Evolutionary conservation across 1,140 invertebrate species (phyloP).

Genomic region (Aphelenchoides fujianensis): DNA sequence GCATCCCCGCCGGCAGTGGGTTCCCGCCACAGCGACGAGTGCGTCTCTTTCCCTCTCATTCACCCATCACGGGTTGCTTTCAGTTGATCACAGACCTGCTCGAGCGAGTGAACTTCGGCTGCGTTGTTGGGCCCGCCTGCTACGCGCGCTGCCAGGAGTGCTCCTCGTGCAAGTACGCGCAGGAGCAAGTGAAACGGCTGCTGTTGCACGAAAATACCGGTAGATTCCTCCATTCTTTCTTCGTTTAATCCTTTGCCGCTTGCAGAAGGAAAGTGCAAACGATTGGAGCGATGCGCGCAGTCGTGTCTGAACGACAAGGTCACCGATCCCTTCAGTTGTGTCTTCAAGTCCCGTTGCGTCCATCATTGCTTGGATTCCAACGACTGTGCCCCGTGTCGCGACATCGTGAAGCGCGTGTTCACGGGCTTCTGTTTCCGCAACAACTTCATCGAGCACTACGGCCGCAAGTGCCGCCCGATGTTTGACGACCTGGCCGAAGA

Average conservation of each 20-base stretch:
- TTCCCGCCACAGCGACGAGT: conserved; percentile 28
- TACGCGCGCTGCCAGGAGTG: conserved; percentile 31
- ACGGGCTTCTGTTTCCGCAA: conserved; percentile 31
- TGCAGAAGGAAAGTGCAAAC: too few relatives aligned
- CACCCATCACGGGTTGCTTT: too few relatives aligned
- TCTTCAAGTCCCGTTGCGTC: conserved; percentile 27
- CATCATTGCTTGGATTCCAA: conserved; percentile 21
- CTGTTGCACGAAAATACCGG: conserved; percentile 26
- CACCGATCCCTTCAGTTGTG: conserved; percentile 30
- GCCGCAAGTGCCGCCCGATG: conserved; percentile 27
- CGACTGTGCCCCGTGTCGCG: conserved; percentile 30
- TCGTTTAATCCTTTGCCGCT: too few relatives aligned
- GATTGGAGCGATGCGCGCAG: conserved; percentile 33
- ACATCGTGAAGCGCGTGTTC: conserved; percentile 36
- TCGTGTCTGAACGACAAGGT: conserved; percentile 33
- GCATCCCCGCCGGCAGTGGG: conserved; percentile 19
- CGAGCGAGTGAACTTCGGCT: conserved; percentile 31
- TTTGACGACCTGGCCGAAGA: conserved; percentile 27
- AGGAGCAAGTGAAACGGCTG: conserved; percentile 33
- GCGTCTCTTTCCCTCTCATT: too few relatives aligned
- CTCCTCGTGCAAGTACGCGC: conserved; percentile 31
- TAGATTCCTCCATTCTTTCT: too few relatives aligned
- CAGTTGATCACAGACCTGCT: conserved; percentile 26
- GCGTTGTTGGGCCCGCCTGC: conserved; percentile 27
- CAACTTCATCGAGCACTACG: conserved; percentile 34